Conservation (phyloP, 2,113 vertebrate species). For the Laticauda laticaudata region DNA sequence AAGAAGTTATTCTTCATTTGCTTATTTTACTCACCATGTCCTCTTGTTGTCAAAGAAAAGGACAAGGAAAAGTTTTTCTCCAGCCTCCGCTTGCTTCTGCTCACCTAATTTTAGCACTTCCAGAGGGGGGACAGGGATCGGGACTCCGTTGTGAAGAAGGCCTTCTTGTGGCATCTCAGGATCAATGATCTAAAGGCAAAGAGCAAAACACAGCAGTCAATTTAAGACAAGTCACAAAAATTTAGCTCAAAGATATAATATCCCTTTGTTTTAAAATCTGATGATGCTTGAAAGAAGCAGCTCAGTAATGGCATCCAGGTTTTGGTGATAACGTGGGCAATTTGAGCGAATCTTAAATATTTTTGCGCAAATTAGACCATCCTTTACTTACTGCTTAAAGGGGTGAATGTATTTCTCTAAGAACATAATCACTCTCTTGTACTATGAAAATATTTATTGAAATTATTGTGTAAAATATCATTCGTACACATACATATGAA, state of each 20-base stretch:
- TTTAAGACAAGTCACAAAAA: not conserved
- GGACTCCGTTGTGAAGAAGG: constrained; percentile 93
- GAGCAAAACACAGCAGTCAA: not conserved
- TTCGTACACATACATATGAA: not conserved
- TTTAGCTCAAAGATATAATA: not conserved
- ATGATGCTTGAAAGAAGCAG: not conserved
- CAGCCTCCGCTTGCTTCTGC: constrained; percentile 86
- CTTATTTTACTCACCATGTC: constrained; percentile 83
- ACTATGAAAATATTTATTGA: not conserved
- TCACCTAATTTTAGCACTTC: constrained; percentile 90
- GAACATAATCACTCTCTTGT: not conserved
- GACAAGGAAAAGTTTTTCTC: constrained; percentile 92
- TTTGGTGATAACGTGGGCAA: not conserved
- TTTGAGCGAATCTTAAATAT: not conserved
- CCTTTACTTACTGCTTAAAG: not conserved
- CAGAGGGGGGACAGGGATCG: constrained; percentile 93
- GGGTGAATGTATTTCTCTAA: not conserved
- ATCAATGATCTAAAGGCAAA: constrained; percentile 85
- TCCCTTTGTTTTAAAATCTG: not conserved
- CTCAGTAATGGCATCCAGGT: not conserved
- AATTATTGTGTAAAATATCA: not conserved
- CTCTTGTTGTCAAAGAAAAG: constrained; percentile 99
- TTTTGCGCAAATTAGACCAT: not conserved
- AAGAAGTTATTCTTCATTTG: not conserved
- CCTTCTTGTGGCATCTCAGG: constrained; percentile 96